Conservation (phyloP, 2,888 invertebrate genomes). For the Sepioteuthis lessoniana region DNA sequence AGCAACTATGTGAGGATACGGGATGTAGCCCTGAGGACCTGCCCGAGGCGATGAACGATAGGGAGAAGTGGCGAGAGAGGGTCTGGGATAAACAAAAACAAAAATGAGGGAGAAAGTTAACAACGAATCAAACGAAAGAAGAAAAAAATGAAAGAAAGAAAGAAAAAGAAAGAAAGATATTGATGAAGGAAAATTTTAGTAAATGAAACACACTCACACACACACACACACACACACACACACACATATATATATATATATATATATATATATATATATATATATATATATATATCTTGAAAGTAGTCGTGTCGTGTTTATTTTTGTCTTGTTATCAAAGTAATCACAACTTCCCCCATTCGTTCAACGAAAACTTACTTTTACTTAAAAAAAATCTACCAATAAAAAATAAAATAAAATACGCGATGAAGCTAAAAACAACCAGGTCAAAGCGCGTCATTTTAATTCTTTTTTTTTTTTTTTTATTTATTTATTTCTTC, state of each 20-base stretch:
- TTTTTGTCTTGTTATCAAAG: neutral
- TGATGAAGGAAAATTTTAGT: too few species aligned
- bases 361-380: neutral
- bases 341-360: neutral
- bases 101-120: too few species aligned
- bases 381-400: neutral
- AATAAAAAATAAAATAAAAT: neutral
- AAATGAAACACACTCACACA: neutral
- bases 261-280: constrained; percentile 33
- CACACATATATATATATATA: neutral
- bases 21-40: too few species aligned
- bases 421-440: neutral
- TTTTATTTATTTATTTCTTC: neutral
- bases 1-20: too few species aligned
- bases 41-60: too few species aligned
- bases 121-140: too few species aligned
- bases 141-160: too few species aligned
- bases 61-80: too few species aligned
- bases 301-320: neutral
- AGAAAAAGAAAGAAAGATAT: too few species aligned
- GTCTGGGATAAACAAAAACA: too few species aligned
- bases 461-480: neutral
- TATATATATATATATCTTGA: neutral
- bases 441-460: neutral
- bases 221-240: neutral